Evolutionary conservation across 2,888 invertebrate genomes (phyloP), one percentile per base, ranked within the genome.

Genomic region (Branchipolynoe longqiensis): DNA sequence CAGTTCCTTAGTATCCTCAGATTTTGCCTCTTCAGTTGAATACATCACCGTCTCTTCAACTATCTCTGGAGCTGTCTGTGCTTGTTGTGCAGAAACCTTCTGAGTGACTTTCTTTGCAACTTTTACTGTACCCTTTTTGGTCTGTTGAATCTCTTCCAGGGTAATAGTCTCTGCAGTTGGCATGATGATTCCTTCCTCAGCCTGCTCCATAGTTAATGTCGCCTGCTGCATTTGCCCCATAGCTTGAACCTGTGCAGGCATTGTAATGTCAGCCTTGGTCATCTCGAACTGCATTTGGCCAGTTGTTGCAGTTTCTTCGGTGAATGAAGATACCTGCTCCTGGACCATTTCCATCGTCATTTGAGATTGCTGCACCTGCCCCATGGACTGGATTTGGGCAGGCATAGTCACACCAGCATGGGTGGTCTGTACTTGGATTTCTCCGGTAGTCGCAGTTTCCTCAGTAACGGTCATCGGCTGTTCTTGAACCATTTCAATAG

Each of bases 71-170:
- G n/a, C 69, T 31, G 28, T 58, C 36, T 48, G 25, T 4, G 84
- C 41, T 25, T 84, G 36, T 48, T 84, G 74, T 12, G 33, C 40
- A 69, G 59, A 28, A 85, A 86, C 87, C 81, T 85, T 85, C 33
- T 62, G 64, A 22, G 86, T 86, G 25, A 86, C 85, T 62, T 86
- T 86, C 64, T 87, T 86, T 38, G 85, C 83, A 14, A 87, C 85
- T 4, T 58, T 82, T 0, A 83, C 82, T 22, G 56, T 82, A 54
- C 58, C 59, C 25, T 82, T 85, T 38, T 85, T 41, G n/a, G 33
- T 25, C 33, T 48, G 48, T 14, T 48, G 18, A 82, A 31, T 82
- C 31, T 82, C 82, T 33, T 82, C 58, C 58, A 38, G 62, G n/a
- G n/a, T n/a, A 22, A 62, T 33, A n/a, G 83, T 59, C 40, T 83